Base-by-base conservation (phyloP, 2,888 invertebrate genomes). In the Uloborus plumipes region DNA sequence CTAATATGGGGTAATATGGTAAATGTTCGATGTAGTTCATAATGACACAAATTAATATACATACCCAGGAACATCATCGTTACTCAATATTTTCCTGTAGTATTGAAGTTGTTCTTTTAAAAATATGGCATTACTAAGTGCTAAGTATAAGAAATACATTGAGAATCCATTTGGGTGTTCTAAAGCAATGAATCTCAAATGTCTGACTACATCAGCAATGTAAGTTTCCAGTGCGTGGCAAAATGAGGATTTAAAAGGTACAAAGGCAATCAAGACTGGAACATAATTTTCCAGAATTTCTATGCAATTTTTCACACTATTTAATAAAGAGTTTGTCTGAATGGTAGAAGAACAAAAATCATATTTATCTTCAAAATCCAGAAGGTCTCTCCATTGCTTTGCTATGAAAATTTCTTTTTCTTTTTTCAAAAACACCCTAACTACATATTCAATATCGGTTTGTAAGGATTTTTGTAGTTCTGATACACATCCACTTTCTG, bases 181-280 rank as follows among this genome's bases (percentile, higher is more conserved):
- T 0, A 31, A 18, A 18, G 77, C 39, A 22, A 84, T 65, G 31
- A 71, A 26, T 61, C 67, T 62, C n/a, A 84, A 20, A 66, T 84
- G 84, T 13, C 59, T 66, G 15, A 84, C 16, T 15, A 84, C 64
- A 61, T 84, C 79, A 51, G 72, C 61, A 20, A 84, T 74, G 66
- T 84, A 84, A 39, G 84, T 79, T 65, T 84, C 74, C 26, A 84
- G 31, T 22, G 73, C 61, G 50, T 84, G 84, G n/a, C 22, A 71
- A 66, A 84, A 84, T 14, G 84, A 79, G 20, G 79, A 78, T 39
- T 71, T 75, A 55, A 84, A 84, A 7, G 84, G 74, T 15, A 70
- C 50, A 55, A 84, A 79, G 13, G 79, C 61, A 53, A 51, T 15
- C 13, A 84, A 31, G 16, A 84, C 62, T 18, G 75, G 75, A 18